These are phyloP conservation scores for Dendrocincla fuliginosa DNA, from an alignment of 2,797 vertebrate genomes.

Conservation along the genomic window DNA sequence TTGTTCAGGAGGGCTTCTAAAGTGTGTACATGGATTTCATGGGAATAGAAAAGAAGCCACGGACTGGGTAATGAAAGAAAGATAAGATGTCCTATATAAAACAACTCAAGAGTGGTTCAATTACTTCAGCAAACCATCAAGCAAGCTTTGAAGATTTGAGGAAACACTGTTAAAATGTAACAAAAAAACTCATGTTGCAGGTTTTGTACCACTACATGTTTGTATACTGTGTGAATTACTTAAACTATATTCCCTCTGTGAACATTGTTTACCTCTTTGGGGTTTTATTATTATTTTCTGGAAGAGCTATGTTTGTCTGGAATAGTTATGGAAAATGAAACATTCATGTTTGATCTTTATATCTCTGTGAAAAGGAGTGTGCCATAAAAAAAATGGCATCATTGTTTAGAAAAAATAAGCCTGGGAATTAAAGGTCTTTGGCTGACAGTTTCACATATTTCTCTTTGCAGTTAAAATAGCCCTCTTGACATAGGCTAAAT, in stretches of 20 bases:
- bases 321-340: slow-evolving; percentile 48
- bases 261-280: slow-evolving; percentile 66
- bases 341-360: slow-evolving; percentile 40
- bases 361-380: slow-evolving; percentile 14
- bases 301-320: slow-evolving; percentile 43
- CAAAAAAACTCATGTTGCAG: slow-evolving; percentile 75
- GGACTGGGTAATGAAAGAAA: slow-evolving; percentile 83
- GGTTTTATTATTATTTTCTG: slow-evolving; percentile 10
- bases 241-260: slow-evolving; percentile 53
- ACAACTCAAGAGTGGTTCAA: slow-evolving; percentile 86
- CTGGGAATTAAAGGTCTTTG: slow-evolving; percentile 26
- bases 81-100: slow-evolving; percentile 86
- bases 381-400: slow-evolving; percentile 9
- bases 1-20: slow-evolving; percentile 84
- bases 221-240: slow-evolving; percentile 71
- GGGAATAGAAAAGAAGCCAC: slow-evolving; percentile 82
- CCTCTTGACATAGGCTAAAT: slow-evolving; percentile 54
- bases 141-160: slow-evolving; percentile 83
- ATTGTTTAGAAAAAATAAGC: slow-evolving; percentile 67
- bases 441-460: slow-evolving; percentile 52
- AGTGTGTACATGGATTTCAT: slow-evolving; percentile 83
- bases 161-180: slow-evolving; percentile 81
- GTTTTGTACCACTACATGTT: slow-evolving; percentile 78
- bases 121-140: slow-evolving; percentile 84
- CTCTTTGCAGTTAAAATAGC: slow-evolving; percentile 24